phyloP scores from a whole-genome alignment of 2,113 vertebrate genomes.

The Dasypus novemcinctus region DNA sequence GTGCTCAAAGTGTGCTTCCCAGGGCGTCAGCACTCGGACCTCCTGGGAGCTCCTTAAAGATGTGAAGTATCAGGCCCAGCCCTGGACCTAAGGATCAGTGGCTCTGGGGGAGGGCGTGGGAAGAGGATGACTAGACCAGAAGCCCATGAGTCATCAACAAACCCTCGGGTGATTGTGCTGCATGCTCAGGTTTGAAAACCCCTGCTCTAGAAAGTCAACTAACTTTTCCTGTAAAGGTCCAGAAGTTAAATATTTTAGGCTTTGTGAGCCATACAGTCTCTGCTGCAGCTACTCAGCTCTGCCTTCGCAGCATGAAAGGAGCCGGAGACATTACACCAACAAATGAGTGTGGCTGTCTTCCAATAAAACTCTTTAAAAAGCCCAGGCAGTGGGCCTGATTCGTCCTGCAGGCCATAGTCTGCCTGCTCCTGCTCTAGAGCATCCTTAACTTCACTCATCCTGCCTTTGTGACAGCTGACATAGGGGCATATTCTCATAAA shows the following conservation, averaged over 20 bases:
- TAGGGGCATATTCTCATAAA: background rate
- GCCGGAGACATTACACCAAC: background rate
- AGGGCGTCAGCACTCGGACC: background rate
- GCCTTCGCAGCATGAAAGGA: background rate
- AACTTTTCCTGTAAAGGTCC: background rate
- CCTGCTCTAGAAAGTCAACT: background rate
- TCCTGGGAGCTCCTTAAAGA: background rate
- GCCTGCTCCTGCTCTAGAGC: background rate
- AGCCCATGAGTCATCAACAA: background rate
- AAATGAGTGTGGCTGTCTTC: background rate
- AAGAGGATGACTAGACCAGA: background rate
- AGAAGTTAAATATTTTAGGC: background rate
- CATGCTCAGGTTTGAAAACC: background rate
- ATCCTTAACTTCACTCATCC: background rate
- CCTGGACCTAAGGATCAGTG: too few relatives aligned
- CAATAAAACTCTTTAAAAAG: background rate
- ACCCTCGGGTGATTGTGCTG: background rate
- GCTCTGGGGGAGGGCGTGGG: background rate
- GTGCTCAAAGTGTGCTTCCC: background rate
- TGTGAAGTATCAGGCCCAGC: background rate
- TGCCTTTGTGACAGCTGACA: background rate
- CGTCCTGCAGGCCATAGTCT: too few relatives aligned
- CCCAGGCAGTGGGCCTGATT: background rate
- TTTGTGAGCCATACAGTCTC: background rate
- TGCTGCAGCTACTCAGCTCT: background rate